Evolutionary conservation across 2,113 vertebrate species (phyloP), one percentile per base, ranked within the genome.

Genomic region (Gorsachius goisagi): DNA sequence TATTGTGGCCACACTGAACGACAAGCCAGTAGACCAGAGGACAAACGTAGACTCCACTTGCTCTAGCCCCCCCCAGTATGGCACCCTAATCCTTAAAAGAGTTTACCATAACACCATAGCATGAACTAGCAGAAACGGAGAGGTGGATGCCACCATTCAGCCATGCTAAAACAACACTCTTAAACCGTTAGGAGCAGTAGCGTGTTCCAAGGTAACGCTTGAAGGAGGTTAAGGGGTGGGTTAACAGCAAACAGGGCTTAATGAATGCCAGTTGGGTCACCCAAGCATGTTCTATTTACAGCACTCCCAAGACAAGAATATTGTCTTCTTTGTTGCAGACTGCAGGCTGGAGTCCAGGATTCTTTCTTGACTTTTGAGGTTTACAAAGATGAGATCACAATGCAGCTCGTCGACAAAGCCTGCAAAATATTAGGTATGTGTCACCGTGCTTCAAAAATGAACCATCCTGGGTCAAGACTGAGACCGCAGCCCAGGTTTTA

Each of bases 341-440:
- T 96, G 55, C 96, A 97, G 92, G 97, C 97, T 5, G 97, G 97
- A 52, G 97, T 98, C 72, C 97, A 98, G 88, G 98, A 98, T 84
- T 98, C 97, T 11, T 98, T 98, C 94, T 94, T 98, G 94, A 98
- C 98, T 81, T 98, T 98, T 88, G 97, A 98, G 87, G 98, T 98
- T 52, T 98, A 98, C 85, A 94, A 97, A 89, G 98, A 98, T 93
- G 98, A 98, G 74, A 98, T 98, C 77, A 98, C 98, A 83, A 97
- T 98, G 97, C 95, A 97, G 73, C 95, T 98, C 6, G 32, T 98
- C 0, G 97, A 98, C 83, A 98, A 98, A 95, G 97, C 98, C 74
- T 98, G 98, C 96, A 98, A 97, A 94, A 97, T 98, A 33, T 72
- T 98, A 56, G 98, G 98, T 98, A 98, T 18, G 95, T 87, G 69